Conservation (phyloP, 2,888 invertebrate genomes). For the Troilus luridus region DNA sequence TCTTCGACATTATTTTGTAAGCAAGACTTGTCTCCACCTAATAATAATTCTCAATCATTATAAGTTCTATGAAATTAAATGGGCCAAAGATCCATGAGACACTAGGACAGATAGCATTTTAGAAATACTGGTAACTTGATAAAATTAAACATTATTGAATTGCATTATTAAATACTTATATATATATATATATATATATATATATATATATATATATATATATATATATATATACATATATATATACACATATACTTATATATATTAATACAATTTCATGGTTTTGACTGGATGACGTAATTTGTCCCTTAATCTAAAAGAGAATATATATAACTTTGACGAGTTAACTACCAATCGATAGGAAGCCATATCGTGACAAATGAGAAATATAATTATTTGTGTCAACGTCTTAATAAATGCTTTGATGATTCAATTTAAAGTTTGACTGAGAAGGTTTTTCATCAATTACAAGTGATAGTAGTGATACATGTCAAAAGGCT, state of each 20-base stretch:
- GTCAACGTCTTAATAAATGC: neutral
- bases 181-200: no score
- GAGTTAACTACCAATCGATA: neutral
- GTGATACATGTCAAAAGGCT: no score
- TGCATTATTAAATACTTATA: no score
- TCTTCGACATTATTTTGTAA: slow-evolving; percentile 7
- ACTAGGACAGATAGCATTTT: no score
- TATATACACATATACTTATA: no score
- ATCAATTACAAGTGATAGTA: neutral
- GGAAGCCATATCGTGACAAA: neutral
- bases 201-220: no score
- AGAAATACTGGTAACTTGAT: no score
- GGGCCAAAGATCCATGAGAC: no score
- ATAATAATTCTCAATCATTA: neutral
- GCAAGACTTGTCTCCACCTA: slow-evolving; percentile 22
- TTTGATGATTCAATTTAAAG: neutral
- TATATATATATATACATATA: no score
- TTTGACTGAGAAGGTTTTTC: neutral
- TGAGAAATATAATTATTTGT: neutral
- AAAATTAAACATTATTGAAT: no score
- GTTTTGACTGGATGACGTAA: neutral
- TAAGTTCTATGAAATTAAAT: no score
- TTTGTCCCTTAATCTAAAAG: neutral
- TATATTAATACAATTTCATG: neutral
- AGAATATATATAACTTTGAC: neutral